Conservation (phyloP, 2,888 invertebrate species). For the Alentia gelatinosa region DNA sequence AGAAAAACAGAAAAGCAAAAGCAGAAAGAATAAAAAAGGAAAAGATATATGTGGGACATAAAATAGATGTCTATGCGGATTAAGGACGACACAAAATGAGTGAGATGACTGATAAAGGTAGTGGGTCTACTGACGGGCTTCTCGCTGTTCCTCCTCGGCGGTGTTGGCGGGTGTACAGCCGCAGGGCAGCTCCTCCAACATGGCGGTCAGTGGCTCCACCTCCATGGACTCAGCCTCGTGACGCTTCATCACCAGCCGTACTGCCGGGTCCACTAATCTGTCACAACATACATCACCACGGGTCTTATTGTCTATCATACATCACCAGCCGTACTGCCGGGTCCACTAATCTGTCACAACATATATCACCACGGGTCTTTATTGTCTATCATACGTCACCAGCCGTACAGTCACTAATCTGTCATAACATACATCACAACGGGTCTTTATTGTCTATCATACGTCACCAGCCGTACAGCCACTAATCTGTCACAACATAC, state of each 20-base stretch:
- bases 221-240: slow-evolving; percentile 8
- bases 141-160: slow-evolving; percentile 31
- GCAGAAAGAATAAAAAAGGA: background rate
- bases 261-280: slow-evolving; percentile 51
- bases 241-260: slow-evolving; percentile 40
- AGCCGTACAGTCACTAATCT: no score
- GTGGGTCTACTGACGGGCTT: slow-evolving; percentile 46
- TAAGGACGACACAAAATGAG: background rate
- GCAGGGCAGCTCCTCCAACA: slow-evolving; percentile 52
- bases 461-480: no score
- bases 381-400: no score
- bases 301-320: background rate
- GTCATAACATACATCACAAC: no score
- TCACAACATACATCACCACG: background rate
- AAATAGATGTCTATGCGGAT: no score
- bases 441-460: no score
- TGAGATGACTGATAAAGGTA: no score
- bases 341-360: background rate
- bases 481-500: no score
- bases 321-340: background rate
- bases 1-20: no score
- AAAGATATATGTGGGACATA: background rate
- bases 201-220: slow-evolving; percentile 40
- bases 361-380: no score
- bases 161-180: slow-evolving; percentile 50